Evolutionary conservation across 1,140 invertebrate species (phyloP).

Genomic region (Orius laevigatus): DNA sequence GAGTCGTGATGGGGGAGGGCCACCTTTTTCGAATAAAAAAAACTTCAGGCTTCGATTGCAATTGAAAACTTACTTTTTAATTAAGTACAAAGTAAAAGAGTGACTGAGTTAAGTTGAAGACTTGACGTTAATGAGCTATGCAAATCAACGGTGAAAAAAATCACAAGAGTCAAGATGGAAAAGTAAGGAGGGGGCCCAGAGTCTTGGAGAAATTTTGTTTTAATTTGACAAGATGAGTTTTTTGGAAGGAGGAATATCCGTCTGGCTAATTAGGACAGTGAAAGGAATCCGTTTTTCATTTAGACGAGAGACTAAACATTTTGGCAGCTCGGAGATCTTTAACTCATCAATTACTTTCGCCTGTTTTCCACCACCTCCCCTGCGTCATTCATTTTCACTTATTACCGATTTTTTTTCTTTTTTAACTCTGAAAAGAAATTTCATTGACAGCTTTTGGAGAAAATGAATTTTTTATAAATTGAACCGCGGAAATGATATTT

Average conservation of each 20-base stretch:
- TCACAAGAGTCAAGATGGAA: background rate
- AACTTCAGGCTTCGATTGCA: background rate
- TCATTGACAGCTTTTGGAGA: no score
- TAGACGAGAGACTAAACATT: conserved; percentile 7
- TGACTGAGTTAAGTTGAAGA: conserved; percentile 14
- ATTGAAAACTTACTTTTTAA: conserved; percentile 17
- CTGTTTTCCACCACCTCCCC: background rate
- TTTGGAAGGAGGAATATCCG: conserved; percentile 11
- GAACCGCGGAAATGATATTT: no score
- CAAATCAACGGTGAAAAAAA: conserved; percentile 13
- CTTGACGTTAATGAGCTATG: conserved; percentile 15
- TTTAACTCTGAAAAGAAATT: no score
- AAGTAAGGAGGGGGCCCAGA: background rate
- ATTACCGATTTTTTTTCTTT: no score
- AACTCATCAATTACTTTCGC: conserved; percentile 1
- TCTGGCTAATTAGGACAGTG: conserved; percentile 12
- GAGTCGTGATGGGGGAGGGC: no score
- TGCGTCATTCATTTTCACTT: background rate
- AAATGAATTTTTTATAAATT: no score
- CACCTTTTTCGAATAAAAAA: no score
- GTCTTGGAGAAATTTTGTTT: conserved; percentile 6
- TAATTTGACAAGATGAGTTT: conserved; percentile 18
- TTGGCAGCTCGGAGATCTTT: background rate
- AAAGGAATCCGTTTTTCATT: conserved; percentile 9
- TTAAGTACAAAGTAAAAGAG: conserved; percentile 14